Evolutionary conservation across 2,113 vertebrate species (phyloP).

Genomic region (Pagrus major): DNA sequence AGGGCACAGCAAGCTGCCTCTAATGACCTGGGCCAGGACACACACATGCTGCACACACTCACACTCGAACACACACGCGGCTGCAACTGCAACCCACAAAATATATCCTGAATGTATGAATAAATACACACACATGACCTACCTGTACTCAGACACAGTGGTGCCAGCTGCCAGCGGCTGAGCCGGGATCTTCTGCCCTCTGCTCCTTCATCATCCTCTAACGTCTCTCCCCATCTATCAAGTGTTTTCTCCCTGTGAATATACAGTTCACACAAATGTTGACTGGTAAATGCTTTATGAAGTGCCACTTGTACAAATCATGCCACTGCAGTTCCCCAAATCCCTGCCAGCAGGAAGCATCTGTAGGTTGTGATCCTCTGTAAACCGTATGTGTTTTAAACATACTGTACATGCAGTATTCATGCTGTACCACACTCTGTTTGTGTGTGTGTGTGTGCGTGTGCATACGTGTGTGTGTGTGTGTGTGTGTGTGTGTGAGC

Average conservation of each 20-base stretch:
- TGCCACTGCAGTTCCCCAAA: slow-evolving; percentile 61
- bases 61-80: slow-evolving; percentile 20
- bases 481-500: slow-evolving; percentile 9
- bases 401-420: slow-evolving; percentile 73
- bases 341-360: slow-evolving; percentile 70
- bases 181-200: slow-evolving; percentile 41
- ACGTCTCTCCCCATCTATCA: slow-evolving; percentile 36
- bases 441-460: slow-evolving; percentile 26
- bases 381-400: slow-evolving; percentile 71
- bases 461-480: too few relatives aligned
- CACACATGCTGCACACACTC: slow-evolving; percentile 11
- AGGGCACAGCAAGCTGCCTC: slow-evolving; percentile 81
- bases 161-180: slow-evolving; percentile 20
- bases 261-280: slow-evolving; percentile 57
- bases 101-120: slow-evolving; percentile 31
- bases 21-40: slow-evolving; percentile 75
- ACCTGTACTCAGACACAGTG: not conserved
- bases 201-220: slow-evolving; percentile 49
- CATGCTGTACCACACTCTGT: slow-evolving; percentile 54
- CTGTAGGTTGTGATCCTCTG: slow-evolving; percentile 72
- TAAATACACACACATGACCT: slow-evolving; percentile 25
- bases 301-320: slow-evolving; percentile 68
- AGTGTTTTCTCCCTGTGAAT: slow-evolving; percentile 46
- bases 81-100: slow-evolving; percentile 23
- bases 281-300: slow-evolving; percentile 78